Evolutionary conservation across 2,113 vertebrate species (phyloP).

Genomic region (Paralichthys olivaceus): DNA sequence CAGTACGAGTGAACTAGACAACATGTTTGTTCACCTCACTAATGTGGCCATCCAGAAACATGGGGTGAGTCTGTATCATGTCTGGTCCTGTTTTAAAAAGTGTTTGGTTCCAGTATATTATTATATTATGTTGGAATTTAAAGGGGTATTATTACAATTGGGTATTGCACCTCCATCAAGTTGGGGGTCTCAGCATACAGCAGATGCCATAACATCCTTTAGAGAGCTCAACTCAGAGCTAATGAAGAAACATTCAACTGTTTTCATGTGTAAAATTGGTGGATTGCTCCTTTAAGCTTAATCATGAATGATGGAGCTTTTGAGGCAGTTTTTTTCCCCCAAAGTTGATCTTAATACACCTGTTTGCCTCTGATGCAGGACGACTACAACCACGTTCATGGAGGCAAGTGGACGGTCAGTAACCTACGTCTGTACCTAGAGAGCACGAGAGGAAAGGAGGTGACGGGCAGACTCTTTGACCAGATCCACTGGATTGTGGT

Average conservation of each 20-base stretch:
- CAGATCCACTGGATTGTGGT: slow-evolving; percentile 99
- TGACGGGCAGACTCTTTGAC: slow-evolving; percentile 93
- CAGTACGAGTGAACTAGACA: slow-evolving; percentile 96
- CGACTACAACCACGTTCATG: slow-evolving; percentile 98
- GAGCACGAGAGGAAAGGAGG: slow-evolving; percentile 94
- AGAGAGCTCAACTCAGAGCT: too few species aligned
- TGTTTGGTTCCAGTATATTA: neutral
- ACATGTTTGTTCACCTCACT: slow-evolving; percentile 99
- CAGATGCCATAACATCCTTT: too few species aligned
- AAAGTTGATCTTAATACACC: neutral
- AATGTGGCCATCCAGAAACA: slow-evolving; percentile 99
- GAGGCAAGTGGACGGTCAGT: slow-evolving; percentile 97
- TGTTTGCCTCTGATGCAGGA: slow-evolving; percentile 83
- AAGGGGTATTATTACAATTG: neutral
- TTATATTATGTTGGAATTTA: neutral
- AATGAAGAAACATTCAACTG: too few species aligned
- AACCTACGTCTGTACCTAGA: slow-evolving; percentile 96
- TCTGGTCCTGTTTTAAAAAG: neutral
- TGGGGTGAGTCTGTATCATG: slow-evolving; percentile 78
- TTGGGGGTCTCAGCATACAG: too few species aligned
- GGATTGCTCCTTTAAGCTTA: neutral
- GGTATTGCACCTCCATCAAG: too few species aligned
- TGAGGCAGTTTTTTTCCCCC: too few species aligned
- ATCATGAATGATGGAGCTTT: too few species aligned
- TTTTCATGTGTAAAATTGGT: neutral